Percentiles rank a stretch among this genome's conserved stretches.
Conservation (phyloP, 2,797 vertebrate species). For the Chiloscyllium punctatum region DNA sequence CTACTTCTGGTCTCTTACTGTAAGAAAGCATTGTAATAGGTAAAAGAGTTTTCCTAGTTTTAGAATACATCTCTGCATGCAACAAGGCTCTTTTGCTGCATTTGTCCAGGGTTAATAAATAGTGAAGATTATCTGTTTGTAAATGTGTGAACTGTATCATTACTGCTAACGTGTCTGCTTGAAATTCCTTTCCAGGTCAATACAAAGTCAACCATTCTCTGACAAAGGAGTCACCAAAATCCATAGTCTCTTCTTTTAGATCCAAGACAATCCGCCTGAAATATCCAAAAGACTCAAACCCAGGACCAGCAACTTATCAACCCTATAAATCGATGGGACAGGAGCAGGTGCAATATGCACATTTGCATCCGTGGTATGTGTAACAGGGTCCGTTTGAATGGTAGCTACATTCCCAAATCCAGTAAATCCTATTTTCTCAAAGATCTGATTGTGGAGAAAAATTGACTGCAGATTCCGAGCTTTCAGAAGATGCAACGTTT, state of each 20-base stretch:
- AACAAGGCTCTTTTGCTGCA: neutral
- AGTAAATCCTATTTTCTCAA: neutral
- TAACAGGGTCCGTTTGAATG: neutral
- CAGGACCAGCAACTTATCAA: constrained; percentile 62
- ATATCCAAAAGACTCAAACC: constrained; percentile 40
- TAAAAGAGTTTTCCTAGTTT: neutral
- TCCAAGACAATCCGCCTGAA: constrained; percentile 54
- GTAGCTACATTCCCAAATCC: neutral
- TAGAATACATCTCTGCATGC: neutral
- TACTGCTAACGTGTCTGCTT: neutral
- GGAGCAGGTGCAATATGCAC: neutral
- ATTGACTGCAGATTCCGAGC: neutral
- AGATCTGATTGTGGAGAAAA: neutral
- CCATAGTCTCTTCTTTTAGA: constrained; percentile 59
- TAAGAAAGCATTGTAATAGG: neutral
- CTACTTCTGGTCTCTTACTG: too few relatives aligned
- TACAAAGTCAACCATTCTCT: constrained; percentile 56
- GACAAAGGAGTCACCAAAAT: constrained; percentile 51
- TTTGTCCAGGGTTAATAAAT: neutral
- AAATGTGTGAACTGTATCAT: neutral
- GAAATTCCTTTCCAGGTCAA: constrained; percentile 54
- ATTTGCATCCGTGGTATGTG: constrained; percentile 12
- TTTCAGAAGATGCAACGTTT: neutral
- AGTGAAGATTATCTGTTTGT: neutral
- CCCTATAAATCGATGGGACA: constrained; percentile 45